Conservation (phyloP, 2,113 vertebrate species). For the Tragulus kanchil region DNA sequence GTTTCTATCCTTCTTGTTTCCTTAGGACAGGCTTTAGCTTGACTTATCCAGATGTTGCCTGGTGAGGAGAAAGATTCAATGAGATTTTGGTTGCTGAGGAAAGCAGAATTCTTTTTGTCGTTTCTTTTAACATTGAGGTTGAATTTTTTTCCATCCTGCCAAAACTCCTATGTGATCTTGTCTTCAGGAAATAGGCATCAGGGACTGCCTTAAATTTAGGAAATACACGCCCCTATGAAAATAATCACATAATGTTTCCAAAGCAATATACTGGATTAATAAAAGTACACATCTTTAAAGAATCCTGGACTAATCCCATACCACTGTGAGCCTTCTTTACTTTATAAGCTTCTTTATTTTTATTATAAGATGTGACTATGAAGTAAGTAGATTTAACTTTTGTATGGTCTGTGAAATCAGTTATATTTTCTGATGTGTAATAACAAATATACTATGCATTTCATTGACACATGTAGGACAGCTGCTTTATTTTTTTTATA, state of each 20-base stretch:
- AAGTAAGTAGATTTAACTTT: slow-evolving; percentile 22
- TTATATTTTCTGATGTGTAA: slow-evolving; percentile 53
- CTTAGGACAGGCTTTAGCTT: slow-evolving; percentile 38
- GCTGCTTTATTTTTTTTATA: neutral
- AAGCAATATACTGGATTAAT: neutral
- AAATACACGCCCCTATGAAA: neutral
- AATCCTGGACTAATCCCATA: neutral
- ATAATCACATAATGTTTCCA: neutral
- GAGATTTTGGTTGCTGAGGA: neutral
- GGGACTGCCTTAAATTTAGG: slow-evolving; percentile 16
- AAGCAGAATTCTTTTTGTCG: slow-evolving; percentile 17
- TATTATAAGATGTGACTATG: neutral
- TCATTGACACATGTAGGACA: neutral
- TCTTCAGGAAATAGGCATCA: neutral
- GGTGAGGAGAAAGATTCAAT: neutral
- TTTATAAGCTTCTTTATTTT: slow-evolving; percentile 50
- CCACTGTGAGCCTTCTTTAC: neutral
- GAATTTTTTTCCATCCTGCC: neutral
- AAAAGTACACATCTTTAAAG: neutral
- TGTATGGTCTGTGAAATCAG: slow-evolving; percentile 7
- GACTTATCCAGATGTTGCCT: slow-evolving; percentile 1
- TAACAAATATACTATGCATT: neutral
- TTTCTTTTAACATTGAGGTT: slow-evolving; percentile 31
- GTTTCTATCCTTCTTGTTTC: slow-evolving; percentile 12
- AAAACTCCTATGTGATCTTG: neutral